Base-by-base conservation (phyloP, 2,888 invertebrate genomes). In the Eulithis prunata region DNA sequence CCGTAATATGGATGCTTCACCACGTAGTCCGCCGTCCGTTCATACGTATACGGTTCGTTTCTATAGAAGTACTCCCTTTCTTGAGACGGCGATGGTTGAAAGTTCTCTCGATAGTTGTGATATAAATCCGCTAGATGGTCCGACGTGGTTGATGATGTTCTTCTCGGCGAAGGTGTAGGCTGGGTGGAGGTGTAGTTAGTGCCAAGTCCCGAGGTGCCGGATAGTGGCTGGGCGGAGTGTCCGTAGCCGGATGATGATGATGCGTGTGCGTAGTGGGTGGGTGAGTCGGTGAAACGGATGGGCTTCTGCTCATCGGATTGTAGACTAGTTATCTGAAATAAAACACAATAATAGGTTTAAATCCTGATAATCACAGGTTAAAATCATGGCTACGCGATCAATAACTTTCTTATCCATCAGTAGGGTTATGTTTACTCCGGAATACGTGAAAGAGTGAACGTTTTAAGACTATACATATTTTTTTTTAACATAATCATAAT, bases 271-370 rank as follows among this genome's bases (percentile, higher is more conserved):
- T 95, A 95, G 78, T 95, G 96, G 65, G 95, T 95, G 12, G 96
- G 96, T 2, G 96, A 96, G 84, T 97, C 96, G 0, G 96, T 96
- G 86, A 96, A 96, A 62, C 96, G 91, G 57, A 96, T 87, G 1
- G 96, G 96, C 75, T 95, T 95, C 74, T 94, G 94, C 70, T 95
- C 95, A 59, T 94, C 94, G 14, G 91, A 82, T 78, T 94, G 94
- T 8, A 94, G 81, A 56, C 89, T 88, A 3, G 90, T 82, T 64
- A 92, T 86, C 92, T 92, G 85, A 0, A 84, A 85, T 11, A 12
- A 12, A 46, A 32, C 21, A 21, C 21, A 51, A n/a, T 41, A 1
- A 47, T 41, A 21, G 41, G 21, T 21, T 21, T 2, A 21, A 21
- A 21, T 21, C 21, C 2, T 21, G 21, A 21, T 21, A 21, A 2